These are phyloP conservation scores for Uloborus diversus DNA, from an alignment of 1,140 invertebrate species.

Conservation along the genomic window DNA sequence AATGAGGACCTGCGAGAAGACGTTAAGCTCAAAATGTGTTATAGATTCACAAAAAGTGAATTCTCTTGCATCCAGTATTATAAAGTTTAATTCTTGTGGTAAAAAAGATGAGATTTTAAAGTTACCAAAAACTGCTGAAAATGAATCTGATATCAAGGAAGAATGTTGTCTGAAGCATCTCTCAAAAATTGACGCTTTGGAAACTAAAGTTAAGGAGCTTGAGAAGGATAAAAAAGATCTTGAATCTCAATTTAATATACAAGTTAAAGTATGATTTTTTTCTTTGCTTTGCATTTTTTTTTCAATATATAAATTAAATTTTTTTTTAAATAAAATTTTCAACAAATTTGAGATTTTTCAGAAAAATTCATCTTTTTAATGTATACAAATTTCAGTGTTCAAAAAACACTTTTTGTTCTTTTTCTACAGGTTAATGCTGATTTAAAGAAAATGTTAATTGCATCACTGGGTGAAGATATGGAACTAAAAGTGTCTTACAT, in stretches of 20 bases:
- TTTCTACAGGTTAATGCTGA: constrained; percentile 84
- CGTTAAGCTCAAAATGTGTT: background rate
- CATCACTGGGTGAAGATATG: constrained; percentile 92
- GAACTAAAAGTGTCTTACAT: constrained; percentile 86
- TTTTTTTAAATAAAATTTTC: too few species aligned
- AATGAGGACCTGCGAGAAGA: background rate
- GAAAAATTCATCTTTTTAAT: background rate
- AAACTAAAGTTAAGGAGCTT: constrained; percentile 70
- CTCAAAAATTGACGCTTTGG: constrained; percentile 48
- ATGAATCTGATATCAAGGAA: background rate
- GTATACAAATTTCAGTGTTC: background rate
- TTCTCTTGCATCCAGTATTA: constrained; percentile 25
- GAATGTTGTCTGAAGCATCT: background rate
- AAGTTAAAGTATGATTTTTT: constrained; percentile 61
- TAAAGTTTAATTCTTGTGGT: background rate
- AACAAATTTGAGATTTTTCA: too few species aligned
- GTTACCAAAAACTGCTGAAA: background rate
- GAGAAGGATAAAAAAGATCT: constrained; percentile 65
- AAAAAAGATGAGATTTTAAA: background rate
- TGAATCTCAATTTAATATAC: constrained; percentile 73
- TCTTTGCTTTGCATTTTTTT: background rate
- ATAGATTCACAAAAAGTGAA: constrained; percentile 28
- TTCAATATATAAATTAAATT: constrained; percentile 12
- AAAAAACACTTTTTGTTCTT: constrained; percentile 21
- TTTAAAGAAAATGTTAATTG: constrained; percentile 90